Base-by-base conservation (phyloP, 2,888 invertebrate species). In the Gnatocerus cornutus region DNA sequence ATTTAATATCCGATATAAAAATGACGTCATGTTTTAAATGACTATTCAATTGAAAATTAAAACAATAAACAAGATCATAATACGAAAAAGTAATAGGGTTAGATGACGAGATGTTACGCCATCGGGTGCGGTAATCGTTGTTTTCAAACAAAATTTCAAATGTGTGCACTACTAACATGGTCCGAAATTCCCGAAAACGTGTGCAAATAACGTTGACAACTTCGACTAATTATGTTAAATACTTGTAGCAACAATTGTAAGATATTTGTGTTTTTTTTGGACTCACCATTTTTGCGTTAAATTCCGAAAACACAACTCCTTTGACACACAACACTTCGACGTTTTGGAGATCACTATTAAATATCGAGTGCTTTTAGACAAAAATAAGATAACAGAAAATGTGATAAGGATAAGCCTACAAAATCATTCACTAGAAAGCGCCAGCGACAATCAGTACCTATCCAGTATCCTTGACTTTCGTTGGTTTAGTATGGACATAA, bases 381-480 rank as follows among this genome's bases (percentile, higher is more conserved):
- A 55, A 37, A 64, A 66, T 46, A 56, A 66, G 62, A 70, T 70
- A 70, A 70, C 30, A 66, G 58, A 46, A 56, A 55, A 39, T 43
- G 37, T 71, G 71, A 71, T 71, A 69, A 69, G 61, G 45, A 68
- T 43, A 56, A 65, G 48, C 65, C 67, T 67, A 14, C 43, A 58
- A 63, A 71, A 71, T 71, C 43, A 71, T 67, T 58, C 58, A 74
- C 70, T 71, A 76, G 75, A 76, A 76, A 78, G 78, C 77, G 78
- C 73, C 74, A 74, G 75, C 72, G 74, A 74, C 75, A 74, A 73
- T 77, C 72, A 69, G 58, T 68, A 63, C 63, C 52, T 63, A 67
- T 58, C 27, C 52, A 43, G 72, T 76, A 82, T 80, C 81, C 81
- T 81, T 82, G 81, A 82, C 80, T 81, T 81, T 80, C 79, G 79